Evolutionary conservation across 1,140 invertebrate genomes (phyloP).

Genomic region (Lucilia sericata): DNA sequence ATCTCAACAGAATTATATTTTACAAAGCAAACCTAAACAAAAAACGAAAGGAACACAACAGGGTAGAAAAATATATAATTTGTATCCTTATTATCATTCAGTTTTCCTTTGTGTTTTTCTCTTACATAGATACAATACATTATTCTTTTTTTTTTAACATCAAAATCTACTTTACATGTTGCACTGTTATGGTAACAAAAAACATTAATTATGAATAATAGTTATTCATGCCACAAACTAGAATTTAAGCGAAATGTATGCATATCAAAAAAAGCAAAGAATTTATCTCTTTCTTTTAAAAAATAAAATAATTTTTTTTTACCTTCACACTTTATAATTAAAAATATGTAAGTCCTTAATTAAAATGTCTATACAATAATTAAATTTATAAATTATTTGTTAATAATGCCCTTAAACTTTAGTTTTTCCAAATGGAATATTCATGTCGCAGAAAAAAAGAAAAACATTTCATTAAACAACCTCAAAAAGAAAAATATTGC

Average conservation of each 20-base stretch:
- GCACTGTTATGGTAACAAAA: background rate
- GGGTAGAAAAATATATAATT: background rate
- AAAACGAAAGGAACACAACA: background rate
- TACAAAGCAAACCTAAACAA: background rate
- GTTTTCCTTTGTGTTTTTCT: background rate
- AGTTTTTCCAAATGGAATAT: background rate
- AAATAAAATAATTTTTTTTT: no score
- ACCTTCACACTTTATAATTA: no score
- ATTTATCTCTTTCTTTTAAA: no score
- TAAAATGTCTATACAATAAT: no score
- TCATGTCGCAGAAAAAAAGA: background rate
- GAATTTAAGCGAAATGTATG: no score
- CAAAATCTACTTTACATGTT: conserved; percentile 30
- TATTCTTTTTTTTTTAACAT: conserved; percentile 3
- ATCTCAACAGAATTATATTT: background rate
- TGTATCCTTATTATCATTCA: no score
- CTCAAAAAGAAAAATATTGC: background rate
- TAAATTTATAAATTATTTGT: no score
- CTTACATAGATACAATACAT: background rate
- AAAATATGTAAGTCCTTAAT: no score
- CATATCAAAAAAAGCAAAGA: no score
- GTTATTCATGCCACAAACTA: no score
- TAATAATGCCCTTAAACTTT: background rate
- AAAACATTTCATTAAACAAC: background rate
- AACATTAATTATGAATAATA: conserved; percentile 30